Base-by-base conservation (phyloP, 2,888 invertebrate genomes). In the Drosophila dives region DNA sequence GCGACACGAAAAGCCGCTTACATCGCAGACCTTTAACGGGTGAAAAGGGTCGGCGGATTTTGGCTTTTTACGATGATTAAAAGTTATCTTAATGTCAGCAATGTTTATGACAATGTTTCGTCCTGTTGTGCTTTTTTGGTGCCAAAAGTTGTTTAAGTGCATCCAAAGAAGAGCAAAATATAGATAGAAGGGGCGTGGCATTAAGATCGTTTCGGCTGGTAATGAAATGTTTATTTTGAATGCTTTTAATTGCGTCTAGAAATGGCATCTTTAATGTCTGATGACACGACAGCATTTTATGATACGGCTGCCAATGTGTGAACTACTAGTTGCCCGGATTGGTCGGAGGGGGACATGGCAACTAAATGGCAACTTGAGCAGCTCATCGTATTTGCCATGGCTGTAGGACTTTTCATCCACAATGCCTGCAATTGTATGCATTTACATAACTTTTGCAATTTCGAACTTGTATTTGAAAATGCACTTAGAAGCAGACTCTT, bases 21-120 rank as follows among this genome's bases (percentile, higher is more conserved):
- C 80, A 82, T 67, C 61, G 82, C 84, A 86, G 62, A 74, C 66
- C 67, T 56, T 42, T 4, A 55, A 38, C 40, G 65, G 65, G 53
- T 40, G 32, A 58, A 54, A n/a, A 45, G 42, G 10, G 64, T 55
- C 49, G 62, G 63, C 62, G 67, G 61, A 67, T 75, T 82, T 69
- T 64, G 60, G 71, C 77, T 80, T 81, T 86, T 86, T 84, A 83
- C 80, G 86, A 86, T 84, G 86, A 86, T 88, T 86, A 88, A 88
- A 86, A 86, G 86, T 86, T 86, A 88, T 86, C 86, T 86, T 86
- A 86, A 88, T 88, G 89, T 74, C 82, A 73, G 80, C 71, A 60
- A 83, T 77, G 74, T 86, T 88, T 86, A 84, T 78, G 88, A 83
- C 81, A 83, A 84, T 80, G 85, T 86, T 78, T 70, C 72, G 72